phyloP scores from a whole-genome alignment of 2,888 invertebrate species.

The Argynnis bischoffii region DNA sequence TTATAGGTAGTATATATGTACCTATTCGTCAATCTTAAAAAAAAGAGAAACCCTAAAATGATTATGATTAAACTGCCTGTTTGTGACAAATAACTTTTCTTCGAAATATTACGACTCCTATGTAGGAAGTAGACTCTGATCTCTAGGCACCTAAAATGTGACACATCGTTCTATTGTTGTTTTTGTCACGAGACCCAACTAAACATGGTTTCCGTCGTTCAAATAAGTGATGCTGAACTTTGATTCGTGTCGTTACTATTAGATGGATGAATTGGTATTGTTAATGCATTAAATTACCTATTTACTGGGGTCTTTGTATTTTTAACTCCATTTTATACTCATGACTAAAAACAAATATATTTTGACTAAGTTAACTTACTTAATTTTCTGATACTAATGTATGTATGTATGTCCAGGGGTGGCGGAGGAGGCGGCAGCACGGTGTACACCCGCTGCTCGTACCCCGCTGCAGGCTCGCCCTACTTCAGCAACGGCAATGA shows the following conservation, averaged over 20 bases:
- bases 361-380: too few species aligned
- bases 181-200: not conserved
- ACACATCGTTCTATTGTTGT: slow-evolving; percentile 2
- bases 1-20: too few species aligned
- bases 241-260: not conserved
- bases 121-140: not conserved
- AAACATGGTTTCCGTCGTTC: not conserved
- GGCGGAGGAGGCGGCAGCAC: slow-evolving; percentile 50
- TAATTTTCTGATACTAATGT: not conserved
- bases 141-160: not conserved
- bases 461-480: slow-evolving; percentile 56
- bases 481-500: slow-evolving; percentile 62
- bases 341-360: too few species aligned
- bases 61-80: too few species aligned
- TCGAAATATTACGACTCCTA: not conserved
- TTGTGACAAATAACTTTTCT: not conserved
- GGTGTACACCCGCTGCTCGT: slow-evolving; percentile 63
- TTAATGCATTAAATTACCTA: not conserved
- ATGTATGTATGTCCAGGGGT: slow-evolving; percentile 42
- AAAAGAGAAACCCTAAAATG: too few species aligned
- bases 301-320: not conserved
- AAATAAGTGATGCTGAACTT: not conserved
- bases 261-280: not conserved
- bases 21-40: too few species aligned
- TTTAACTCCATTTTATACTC: too few species aligned